These are phyloP conservation scores for Saxidomus purpurata DNA, from an alignment of 1,140 invertebrate species.

Conservation along the genomic window DNA sequence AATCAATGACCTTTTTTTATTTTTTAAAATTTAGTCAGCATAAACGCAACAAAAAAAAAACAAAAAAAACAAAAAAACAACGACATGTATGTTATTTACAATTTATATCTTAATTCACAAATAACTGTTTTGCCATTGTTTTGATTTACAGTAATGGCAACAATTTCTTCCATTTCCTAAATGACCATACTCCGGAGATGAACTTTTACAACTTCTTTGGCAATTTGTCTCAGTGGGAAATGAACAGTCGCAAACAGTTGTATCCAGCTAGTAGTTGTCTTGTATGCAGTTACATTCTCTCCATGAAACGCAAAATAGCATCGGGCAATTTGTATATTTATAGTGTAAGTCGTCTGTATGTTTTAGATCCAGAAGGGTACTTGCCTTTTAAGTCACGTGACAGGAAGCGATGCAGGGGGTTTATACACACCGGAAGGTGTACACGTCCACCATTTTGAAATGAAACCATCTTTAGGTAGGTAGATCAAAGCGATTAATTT, in stretches of 20 bases:
- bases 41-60: too few relatives aligned
- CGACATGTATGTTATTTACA: too few relatives aligned
- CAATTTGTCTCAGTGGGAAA: background rate
- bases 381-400: conserved; percentile 82
- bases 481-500: too few relatives aligned
- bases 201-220: background rate
- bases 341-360: too few relatives aligned
- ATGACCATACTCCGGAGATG: background rate
- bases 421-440: conserved; percentile 77
- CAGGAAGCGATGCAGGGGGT: conserved; percentile 83
- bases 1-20: too few relatives aligned
- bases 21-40: too few relatives aligned
- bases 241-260: background rate
- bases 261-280: background rate
- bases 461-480: conserved; percentile 84
- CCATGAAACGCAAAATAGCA: too few relatives aligned
- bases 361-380: conserved; percentile 81
- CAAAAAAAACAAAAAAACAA: too few relatives aligned
- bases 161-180: background rate
- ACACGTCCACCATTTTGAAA: conserved; percentile 85
- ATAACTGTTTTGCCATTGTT: background rate
- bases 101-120: too few relatives aligned
- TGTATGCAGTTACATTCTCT: too few relatives aligned
- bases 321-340: too few relatives aligned
- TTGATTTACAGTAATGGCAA: background rate